These are phyloP conservation scores for Atrichornis clamosus DNA, from an alignment of 2,113 vertebrate genomes.

Conservation along the genomic window DNA sequence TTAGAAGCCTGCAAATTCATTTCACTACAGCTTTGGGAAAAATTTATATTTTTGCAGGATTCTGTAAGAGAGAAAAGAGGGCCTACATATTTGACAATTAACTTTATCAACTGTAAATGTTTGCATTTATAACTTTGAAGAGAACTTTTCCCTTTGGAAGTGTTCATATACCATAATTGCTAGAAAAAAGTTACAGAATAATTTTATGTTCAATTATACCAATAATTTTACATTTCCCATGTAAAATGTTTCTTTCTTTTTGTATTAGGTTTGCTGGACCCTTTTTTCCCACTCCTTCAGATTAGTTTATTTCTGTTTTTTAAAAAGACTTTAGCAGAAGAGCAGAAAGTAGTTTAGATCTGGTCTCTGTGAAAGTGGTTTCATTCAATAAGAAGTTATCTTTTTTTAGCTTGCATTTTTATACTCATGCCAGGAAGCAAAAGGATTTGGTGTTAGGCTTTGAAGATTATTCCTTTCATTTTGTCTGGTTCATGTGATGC, in stretches of 20 bases:
- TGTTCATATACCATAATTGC: neutral
- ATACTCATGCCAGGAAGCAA: neutral
- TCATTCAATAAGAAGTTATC: conserved; percentile 8
- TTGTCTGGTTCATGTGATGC: neutral
- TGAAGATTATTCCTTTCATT: conserved; percentile 35
- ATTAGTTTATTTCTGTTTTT: neutral
- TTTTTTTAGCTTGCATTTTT: conserved; percentile 17
- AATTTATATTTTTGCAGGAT: neutral
- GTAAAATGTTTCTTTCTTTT: neutral
- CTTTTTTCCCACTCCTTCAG: neutral
- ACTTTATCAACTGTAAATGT: neutral
- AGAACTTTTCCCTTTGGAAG: neutral
- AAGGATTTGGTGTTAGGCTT: neutral
- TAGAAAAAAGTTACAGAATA: neutral
- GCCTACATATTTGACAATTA: neutral
- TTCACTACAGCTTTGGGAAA: neutral
- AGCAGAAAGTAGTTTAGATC: neutral
- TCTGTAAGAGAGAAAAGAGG: neutral
- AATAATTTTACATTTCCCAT: neutral
- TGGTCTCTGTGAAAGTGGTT: neutral
- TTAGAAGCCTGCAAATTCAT: neutral
- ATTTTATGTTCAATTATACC: neutral
- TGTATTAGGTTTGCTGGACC: neutral
- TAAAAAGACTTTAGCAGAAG: neutral
- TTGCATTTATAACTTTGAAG: neutral